Evolutionary conservation across 2,797 vertebrate species (phyloP).

Genomic region (Anguilla megastoma): DNA sequence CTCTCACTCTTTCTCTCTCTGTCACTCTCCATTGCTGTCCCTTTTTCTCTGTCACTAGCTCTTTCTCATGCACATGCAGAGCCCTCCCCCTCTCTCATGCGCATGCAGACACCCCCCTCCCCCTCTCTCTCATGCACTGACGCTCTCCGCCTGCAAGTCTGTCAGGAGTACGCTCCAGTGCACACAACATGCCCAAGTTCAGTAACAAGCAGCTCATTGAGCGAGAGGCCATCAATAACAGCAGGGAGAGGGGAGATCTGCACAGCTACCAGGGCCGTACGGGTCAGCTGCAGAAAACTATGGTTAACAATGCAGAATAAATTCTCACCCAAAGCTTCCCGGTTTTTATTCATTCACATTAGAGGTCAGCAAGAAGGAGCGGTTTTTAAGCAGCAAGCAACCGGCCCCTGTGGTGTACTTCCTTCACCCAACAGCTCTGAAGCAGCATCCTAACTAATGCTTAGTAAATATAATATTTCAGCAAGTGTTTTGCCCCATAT

Average conservation of each 20-base stretch:
- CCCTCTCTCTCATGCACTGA: not conserved
- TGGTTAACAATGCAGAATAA: not conserved
- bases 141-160: not conserved
- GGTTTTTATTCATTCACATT: not conserved
- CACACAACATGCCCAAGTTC: not conserved
- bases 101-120: not conserved
- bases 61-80: conserved; percentile 36
- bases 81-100: conserved; percentile 27
- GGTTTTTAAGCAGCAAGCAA: conserved; percentile 1
- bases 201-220: not conserved
- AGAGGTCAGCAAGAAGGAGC: conserved; percentile 1
- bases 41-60: conserved; percentile 20
- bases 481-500: not conserved
- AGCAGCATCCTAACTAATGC: not conserved
- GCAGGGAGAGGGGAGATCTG: not conserved
- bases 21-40: not conserved
- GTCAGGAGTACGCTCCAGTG: conserved; percentile 2
- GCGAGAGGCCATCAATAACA: not conserved
- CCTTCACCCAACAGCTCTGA: not conserved
- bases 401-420: not conserved
- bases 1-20: not conserved
- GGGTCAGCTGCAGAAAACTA: not conserved
- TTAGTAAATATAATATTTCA: not conserved
- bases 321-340: not conserved
- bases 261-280: not conserved